Evolutionary conservation across 2,888 invertebrate species (phyloP), one percentile per base, ranked within the genome.

Genomic region (Ephialtes manifestator): DNA sequence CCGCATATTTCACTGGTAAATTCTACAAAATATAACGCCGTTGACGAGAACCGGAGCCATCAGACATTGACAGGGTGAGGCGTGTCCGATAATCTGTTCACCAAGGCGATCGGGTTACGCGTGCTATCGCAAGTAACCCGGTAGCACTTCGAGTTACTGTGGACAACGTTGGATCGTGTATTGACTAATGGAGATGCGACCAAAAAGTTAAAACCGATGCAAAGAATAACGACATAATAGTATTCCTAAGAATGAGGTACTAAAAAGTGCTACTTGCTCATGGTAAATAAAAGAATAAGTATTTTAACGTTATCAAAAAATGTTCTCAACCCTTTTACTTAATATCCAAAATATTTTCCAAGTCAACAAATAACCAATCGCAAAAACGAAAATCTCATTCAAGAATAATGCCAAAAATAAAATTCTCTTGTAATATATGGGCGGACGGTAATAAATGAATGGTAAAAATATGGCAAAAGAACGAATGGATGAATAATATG

Each of bases 41-140:
- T 4, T 11, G 11, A 28, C 13, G 28, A 28, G 71, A 67, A 82
- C 71, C 75, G 39, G 71, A 43, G 78, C 43, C 79, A 85, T 85
- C 65, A 55, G 68, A 79, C 51, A 70, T 48, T 46, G 76, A 75
- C 53, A 78, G 18, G 67, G 72, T 65, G 35, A 85, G 88, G 88
- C 88, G 88, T 87, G 81, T 80, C 81, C 79, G 86, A 87, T 88
- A 87, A 87, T 83, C 86, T 75, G 77, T 79, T 84, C 74, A 20
- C 74, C 60, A 75, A 78, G 20, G 81, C 74, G 84, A 87, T 88
- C 84, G 67, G 53, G 79, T 88, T 86, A 71, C 85, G 79, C 77
- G 39, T 11, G 79, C 74, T 87, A 85, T 87, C 83, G 67, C 72
- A 76, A 71, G 84, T 81, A 80, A 85, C 79, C 72, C 72, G 75